Evolutionary conservation across 2,113 vertebrate species (phyloP), one percentile per base, ranked within the genome.

Genomic region (Actenoides hombroni): DNA sequence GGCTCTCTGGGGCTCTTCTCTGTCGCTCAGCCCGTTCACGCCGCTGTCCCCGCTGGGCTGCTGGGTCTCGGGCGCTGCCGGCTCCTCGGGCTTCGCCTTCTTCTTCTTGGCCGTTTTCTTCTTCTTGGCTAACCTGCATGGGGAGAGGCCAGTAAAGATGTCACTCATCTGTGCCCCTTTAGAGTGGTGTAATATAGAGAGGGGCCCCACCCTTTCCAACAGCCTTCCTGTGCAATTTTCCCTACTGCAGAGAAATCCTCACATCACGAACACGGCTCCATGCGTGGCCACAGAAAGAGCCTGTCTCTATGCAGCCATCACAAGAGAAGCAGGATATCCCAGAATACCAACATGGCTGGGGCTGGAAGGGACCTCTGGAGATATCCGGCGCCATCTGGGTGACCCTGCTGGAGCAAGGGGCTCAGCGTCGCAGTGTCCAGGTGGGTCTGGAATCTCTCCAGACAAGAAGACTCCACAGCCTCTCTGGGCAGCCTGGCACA

Each of bases 21-120:
- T 73, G 11, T 68, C 95, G 3, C 96, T 96, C 17, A 95, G 83
- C 73, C 93, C 92, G 1, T 86, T 75, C 12, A 67, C 1, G 0
- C 82, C 85, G 6, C 92, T 82, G 79, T 96, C 94, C 0, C 91
- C 65, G 0, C 73, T 88, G 28, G 28, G 83, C 20, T 88, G 97
- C 37, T 84, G 70, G 59, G 40, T 8, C 28, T 97, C 86, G 3
- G 78, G 67, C 0, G 16, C 79, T 23, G 42, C 21, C 0, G 57
- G 83, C 83, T 98, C 93, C 93, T 99, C 96, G 0, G 98, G 39
- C 89, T 97, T 97, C 37, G 46, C 86, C 96, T 99, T 98, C 97
- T 98, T 98, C 94, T 99, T 99, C 97, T 99, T 99, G 74, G 97
- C 98, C 0, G 95, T 92, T 84, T 98, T 99, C 97, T 98, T 99